These are phyloP conservation scores for Sebastes kiyomatsui DNA, from an alignment of 2,797 vertebrate species.

Conservation along the genomic window DNA sequence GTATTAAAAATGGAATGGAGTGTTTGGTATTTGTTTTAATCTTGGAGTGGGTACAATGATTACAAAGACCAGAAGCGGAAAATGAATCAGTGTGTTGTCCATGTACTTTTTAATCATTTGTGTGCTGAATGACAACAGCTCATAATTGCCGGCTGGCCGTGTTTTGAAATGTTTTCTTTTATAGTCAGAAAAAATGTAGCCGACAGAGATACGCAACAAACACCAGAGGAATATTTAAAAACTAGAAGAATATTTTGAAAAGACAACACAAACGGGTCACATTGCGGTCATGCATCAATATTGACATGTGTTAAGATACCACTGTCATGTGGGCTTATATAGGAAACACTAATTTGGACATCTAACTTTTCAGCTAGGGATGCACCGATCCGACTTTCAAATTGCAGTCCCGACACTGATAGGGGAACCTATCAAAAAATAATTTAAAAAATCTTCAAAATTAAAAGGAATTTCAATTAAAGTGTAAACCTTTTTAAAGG, in stretches of 20 bases:
- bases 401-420: too few species aligned
- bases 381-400: too few species aligned
- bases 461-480: fast-evolving
- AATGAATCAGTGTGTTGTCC: not conserved
- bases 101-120: conserved; percentile 12
- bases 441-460: too few species aligned
- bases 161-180: conserved; percentile 3
- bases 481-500: too few species aligned
- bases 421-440: too few species aligned
- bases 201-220: not conserved
- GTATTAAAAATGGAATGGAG: not conserved
- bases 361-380: not conserved
- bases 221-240: not conserved
- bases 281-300: fast-evolving
- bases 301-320: not conserved
- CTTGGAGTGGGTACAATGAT: not conserved
- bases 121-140: not conserved
- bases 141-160: not conserved
- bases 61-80: not conserved
- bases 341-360: not conserved
- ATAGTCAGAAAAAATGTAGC: not conserved
- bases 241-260: not conserved
- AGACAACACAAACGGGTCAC: not conserved
- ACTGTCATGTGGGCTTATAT: not conserved
- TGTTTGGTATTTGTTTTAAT: conserved; percentile 12